Base-by-base conservation (phyloP, 2,888 invertebrate genomes). In the Drosophila acutilabella region DNA sequence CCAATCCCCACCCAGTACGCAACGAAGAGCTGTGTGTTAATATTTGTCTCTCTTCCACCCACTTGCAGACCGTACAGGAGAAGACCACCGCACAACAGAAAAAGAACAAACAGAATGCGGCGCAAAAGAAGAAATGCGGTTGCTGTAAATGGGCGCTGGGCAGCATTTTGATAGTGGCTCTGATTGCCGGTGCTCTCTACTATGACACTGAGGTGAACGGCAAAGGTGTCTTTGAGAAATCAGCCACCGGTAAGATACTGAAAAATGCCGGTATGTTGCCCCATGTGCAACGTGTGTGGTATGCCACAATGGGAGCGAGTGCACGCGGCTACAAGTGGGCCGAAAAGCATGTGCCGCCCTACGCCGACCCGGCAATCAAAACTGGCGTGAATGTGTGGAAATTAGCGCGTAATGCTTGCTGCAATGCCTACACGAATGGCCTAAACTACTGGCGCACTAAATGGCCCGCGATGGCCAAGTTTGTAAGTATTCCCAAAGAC, bases 171-270 rank as follows among this genome's bases (percentile, higher is more conserved):
- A 88, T 96, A 60, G 81, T 95, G 70, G 85, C 94, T 30, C 90
- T 94, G 70, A 94, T 95, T 73, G 94, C 93, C 69, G 94, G 94
- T 45, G 91, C 95, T 64, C 91, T 96, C 61, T 93, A 93, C 38
- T 95, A 94, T 79, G 96, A 96, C 92, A 94, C 95, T 26, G 94
- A 94, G 38, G 93, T 93, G 71, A 94, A 95, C 84, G 94, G 94
- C 64, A 95, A 95, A 62, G 95, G 95, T 50, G 93, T 94, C 71
- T 96, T 96, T 93, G 94, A 95, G 82, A 95, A 94, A 78, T 96
- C 96, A 45, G 93, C 94, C 79, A 95, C 95, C 6, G 95, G 95
- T 44, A 94, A 93, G 80, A 92, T 95, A 44, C 92, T 96, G 79
- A 94, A 94, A 81, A 94, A 95, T 80, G 93, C 94, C 36, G 96